Base-by-base conservation (phyloP, 2,797 vertebrate species). In the Melanotaenia boesemani region DNA sequence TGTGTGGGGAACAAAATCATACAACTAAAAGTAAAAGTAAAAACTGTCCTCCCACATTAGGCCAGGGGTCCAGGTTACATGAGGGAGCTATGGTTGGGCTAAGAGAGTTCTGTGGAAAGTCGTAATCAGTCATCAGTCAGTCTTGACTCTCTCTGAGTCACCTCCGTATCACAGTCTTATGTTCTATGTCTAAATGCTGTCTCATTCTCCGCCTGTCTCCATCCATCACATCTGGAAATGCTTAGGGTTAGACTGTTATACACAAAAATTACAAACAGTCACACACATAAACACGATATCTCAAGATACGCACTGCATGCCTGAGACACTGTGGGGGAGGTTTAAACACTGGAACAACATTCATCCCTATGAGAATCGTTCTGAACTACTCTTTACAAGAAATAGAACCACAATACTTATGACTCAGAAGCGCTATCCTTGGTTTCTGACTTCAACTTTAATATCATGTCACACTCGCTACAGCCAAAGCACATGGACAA, bases 181-280 rank as follows among this genome's bases (percentile, higher is more conserved):
- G 55, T 44, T 77, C 60, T 26, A 5, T 6, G 32, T 67, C 52
- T 52, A 59, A 68, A 46, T 71, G 61, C 78, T 84, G 76, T 79
- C 66, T 79, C 72, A 62, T 74, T 72, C 65, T 63, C 70, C 0
- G 41, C 16, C 52, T 61, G 71, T 74, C 50, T 48, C 55, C 54
- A 37, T 86, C 46, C 50, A 76, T 80, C 70, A 77, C 91, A 91
- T 93, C 88, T 93, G 91, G 87, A 89, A 87, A 77, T 34, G 58
- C 62, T 92, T 89, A 77, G 0, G 16, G 78, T 74, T 77, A 30
- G 30, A 74, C 72, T 72, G 50, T 68, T 72, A 82, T 67, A 39
- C 74, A 69, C 71, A 75, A 62, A 76, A 77, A 44, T 39, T 39
- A 63, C 65, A 81, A 52, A 72, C 44, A 57, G 61, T 56, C 54